These are phyloP conservation scores for Hyposoter dolosus DNA, from an alignment of 2,888 invertebrate species.

Conservation along the genomic window DNA sequence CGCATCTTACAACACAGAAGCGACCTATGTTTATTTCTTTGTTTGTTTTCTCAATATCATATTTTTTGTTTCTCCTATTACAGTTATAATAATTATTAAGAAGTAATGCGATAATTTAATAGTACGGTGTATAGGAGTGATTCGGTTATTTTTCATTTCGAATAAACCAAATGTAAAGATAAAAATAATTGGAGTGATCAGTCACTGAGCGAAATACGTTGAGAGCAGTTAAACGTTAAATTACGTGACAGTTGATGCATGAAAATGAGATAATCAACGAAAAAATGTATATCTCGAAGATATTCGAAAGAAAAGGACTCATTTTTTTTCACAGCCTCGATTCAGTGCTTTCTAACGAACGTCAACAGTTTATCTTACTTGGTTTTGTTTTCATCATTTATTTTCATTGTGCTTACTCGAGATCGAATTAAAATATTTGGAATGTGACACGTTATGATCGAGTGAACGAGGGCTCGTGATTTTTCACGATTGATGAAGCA, in stretches of 20 bases:
- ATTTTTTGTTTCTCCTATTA: conserved; percentile 66
- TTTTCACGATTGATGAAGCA: background rate
- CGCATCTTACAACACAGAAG: conserved; percentile 71
- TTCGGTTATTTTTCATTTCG: conserved; percentile 19
- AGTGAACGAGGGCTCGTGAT: background rate
- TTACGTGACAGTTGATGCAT: conserved; percentile 45
- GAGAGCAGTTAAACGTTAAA: conserved; percentile 37
- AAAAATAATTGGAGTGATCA: conserved; percentile 63
- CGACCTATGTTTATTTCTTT: conserved; percentile 67
- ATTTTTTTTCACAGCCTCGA: conserved; percentile 67
- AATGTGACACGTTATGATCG: conserved; percentile 52
- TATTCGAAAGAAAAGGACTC: conserved; percentile 36
- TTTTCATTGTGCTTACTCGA: conserved; percentile 39
- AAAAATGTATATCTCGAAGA: conserved; percentile 47
- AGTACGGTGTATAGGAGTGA: conserved; percentile 61
- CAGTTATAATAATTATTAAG: conserved; percentile 67
- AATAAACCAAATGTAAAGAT: conserved; percentile 31
- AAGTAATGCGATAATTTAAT: conserved; percentile 64
- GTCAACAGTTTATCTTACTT: conserved; percentile 39
- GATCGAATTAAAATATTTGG: conserved; percentile 59
- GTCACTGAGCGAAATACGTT: conserved; percentile 40
- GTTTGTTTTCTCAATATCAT: conserved; percentile 60
- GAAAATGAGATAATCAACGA: conserved; percentile 28
- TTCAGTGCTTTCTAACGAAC: conserved; percentile 61
- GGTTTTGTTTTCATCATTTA: conserved; percentile 4